phyloP scores from a whole-genome alignment of 1,140 invertebrate genomes.

The Thaumatotibia leucotreta region DNA sequence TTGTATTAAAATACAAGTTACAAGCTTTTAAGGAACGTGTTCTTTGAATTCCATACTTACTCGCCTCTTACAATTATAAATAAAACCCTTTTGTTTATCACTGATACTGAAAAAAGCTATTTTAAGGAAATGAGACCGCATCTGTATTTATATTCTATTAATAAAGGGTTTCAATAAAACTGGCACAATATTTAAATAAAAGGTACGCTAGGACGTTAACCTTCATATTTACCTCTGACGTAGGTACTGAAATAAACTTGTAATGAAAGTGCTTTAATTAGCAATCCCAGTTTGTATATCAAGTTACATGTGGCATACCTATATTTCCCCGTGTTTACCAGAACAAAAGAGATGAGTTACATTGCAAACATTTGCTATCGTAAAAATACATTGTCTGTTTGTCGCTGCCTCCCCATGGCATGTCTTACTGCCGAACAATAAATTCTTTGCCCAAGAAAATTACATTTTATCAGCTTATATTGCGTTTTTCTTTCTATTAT shows the following conservation, averaged over 20 bases:
- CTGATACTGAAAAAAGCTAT: too few species aligned
- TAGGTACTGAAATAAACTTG: background rate
- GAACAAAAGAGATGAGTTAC: background rate
- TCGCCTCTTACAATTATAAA: too few species aligned
- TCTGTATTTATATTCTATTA: background rate
- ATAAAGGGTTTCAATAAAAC: background rate
- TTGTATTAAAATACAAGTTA: too few species aligned
- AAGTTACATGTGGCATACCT: background rate
- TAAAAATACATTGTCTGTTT: background rate
- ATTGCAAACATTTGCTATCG: background rate
- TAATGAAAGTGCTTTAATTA: background rate
- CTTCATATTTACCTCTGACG: background rate
- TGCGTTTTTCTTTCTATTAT: background rate
- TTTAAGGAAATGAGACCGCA: background rate
- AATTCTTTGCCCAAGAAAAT: background rate
- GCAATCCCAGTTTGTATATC: background rate
- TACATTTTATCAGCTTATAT: background rate
- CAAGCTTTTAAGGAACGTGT: too few species aligned
- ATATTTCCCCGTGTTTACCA: background rate
- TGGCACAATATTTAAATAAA: background rate
- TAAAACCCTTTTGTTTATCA: too few species aligned
- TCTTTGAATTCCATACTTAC: too few species aligned
- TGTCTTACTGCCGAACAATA: background rate
- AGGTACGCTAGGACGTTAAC: background rate
- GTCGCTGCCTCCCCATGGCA: background rate